Percentiles rank a stretch among this genome's conserved stretches.
These are phyloP conservation scores for Tholera decimalis DNA, from an alignment of 2,888 invertebrate species.

Conservation along the genomic window DNA sequence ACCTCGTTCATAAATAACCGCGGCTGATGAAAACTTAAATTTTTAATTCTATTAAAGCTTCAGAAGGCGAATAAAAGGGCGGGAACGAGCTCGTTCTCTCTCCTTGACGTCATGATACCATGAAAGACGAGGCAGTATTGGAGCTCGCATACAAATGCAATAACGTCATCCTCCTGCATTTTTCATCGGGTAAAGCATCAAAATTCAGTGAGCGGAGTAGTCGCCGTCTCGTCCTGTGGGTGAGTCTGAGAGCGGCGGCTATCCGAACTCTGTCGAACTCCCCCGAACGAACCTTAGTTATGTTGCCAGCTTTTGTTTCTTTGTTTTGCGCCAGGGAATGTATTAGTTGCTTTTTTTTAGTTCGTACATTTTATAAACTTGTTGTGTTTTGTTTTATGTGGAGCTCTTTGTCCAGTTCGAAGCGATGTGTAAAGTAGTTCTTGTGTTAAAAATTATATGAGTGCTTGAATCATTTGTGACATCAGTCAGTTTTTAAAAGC, in stretches of 20 bases:
- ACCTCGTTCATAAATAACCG: conserved; percentile 10
- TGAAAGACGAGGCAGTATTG: conserved; percentile 29
- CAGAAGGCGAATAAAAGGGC: conserved; percentile 8
- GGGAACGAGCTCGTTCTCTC: conserved; percentile 6
- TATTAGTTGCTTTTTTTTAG: background rate
- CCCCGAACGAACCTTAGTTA: conserved; percentile 55
- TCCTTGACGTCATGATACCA: background rate
- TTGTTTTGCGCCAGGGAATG: conserved; percentile 9
- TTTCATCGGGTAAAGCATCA: conserved; percentile 68
- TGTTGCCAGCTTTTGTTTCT: conserved; percentile 50
- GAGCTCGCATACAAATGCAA: conserved; percentile 64
- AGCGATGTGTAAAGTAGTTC: background rate
- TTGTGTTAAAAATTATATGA: background rate
- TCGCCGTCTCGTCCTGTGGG: conserved; percentile 47
- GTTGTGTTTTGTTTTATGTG: background rate
- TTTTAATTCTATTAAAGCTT: conserved; percentile 34
- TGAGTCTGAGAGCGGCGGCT: conserved; percentile 50
- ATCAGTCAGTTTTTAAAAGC: background rate
- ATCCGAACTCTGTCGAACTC: conserved; percentile 65
- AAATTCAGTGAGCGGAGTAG: conserved; percentile 47
- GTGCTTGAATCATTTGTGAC: background rate
- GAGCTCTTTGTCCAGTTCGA: background rate
- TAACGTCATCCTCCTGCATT: conserved; percentile 71
- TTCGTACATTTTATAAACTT: background rate
- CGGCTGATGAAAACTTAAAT: conserved; percentile 44